Evolutionary conservation across 2,888 invertebrate genomes (phyloP), one percentile per base, ranked within the genome.

Genomic region (Ceratothoa steindachneri): DNA sequence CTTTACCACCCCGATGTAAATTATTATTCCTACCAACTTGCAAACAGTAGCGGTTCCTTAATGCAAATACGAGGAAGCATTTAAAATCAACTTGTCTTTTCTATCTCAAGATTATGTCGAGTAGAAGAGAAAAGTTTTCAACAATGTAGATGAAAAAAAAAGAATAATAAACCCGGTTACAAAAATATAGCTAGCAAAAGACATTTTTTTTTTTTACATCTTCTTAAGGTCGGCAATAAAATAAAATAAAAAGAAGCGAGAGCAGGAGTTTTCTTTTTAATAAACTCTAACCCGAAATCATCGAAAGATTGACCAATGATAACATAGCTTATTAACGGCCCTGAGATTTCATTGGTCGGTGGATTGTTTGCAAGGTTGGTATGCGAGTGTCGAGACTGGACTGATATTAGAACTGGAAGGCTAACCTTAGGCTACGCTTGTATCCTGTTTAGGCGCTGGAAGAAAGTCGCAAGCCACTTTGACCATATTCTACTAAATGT

Each of bases 351-450:
- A 55, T 55, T 55, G 55, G 55, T 22, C 19, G 24, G 55, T 15
- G 24, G 15, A 19, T 55, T 55, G 55, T 55, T 55, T 55, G 55
- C 55, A 55, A 55, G 55, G 55, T 19, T 55, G 55, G 55, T 19
- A 55, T 55, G 55, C 19, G 55, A 55, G 55, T 55, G 24, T 55
- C 55, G 24, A 55, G 55, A 55, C 55, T 55, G 55, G 55, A 55
- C 55, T 55, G 55, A 55, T 55, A 55, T 55, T 55, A 55, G 55
- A 41, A 55, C 55, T 55, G 19, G 55, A 55, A 55, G 55, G 55
- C 55, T 55, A 55, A 55, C 55, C 55, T 55, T 55, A 55, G 55
- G 55, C 55, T 55, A 55, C 55, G 55, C 55, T 55, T 55, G 55
- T 55, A 55, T 55, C 55, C 55, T 55, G 55, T 22, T 55, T 55